Evolutionary conservation across 2,113 vertebrate species (phyloP).

Genomic region (Caretta caretta): DNA sequence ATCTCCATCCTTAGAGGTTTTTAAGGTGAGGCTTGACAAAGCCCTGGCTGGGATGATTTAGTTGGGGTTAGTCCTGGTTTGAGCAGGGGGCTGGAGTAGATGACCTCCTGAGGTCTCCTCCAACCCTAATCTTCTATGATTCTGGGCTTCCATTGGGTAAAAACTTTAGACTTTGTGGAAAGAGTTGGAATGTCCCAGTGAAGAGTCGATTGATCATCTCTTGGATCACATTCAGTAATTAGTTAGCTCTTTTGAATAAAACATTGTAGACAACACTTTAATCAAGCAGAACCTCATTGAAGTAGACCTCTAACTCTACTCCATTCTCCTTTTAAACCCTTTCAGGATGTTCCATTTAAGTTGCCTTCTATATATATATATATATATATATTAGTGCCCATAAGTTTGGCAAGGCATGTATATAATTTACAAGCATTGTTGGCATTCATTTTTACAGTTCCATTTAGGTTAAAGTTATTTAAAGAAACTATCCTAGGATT

Average conservation of each 20-base stretch:
- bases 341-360: not conserved
- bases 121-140: too few relatives aligned
- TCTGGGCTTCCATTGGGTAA: not conserved
- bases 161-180: not conserved
- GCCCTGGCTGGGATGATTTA: too few relatives aligned
- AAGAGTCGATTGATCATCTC: not conserved
- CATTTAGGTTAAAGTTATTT: conserved; percentile 25
- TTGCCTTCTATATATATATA: not conserved
- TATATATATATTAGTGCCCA: not conserved
- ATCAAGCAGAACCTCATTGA: not conserved
- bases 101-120: too few relatives aligned
- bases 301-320: not conserved
- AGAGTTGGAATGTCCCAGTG: not conserved
- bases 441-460: conserved; percentile 39
- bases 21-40: too few relatives aligned
- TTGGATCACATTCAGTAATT: not conserved
- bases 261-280: not conserved
- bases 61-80: too few relatives aligned
- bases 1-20: too few relatives aligned
- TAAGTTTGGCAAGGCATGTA: conserved; percentile 11
- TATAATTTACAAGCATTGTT: conserved; percentile 42
- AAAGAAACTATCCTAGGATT: conserved; percentile 32
- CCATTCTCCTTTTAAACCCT: not conserved
- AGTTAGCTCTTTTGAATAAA: not conserved
- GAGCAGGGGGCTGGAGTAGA: too few relatives aligned